Base-by-base conservation (phyloP, 2,113 vertebrate species). In the Semnopithecus entellus region DNA sequence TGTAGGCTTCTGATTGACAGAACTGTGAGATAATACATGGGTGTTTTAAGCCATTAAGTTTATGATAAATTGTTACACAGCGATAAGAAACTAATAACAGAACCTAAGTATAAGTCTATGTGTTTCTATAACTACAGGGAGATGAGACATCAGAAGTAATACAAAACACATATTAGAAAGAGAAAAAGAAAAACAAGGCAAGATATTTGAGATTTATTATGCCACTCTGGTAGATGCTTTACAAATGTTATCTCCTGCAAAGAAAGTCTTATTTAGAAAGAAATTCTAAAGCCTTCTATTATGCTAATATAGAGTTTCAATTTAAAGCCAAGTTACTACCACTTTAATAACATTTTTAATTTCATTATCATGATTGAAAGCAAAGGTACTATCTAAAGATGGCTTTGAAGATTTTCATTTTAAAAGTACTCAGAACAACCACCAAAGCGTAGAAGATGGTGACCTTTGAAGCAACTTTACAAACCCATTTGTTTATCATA, bases 71-170 rank as follows among this genome's bases (percentile, higher is more conserved):
- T 72, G 30, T 59, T 79, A 82, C 0, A 79, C 8, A 61, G 13
- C 40, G 85, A 76, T 22, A 64, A 76, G 96, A 97, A 70, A 90
- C 22, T 23, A 57, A 88, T 25, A 14, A 64, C 11, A 84, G 48
- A 90, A 23, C 12, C 78, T 1, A 82, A 16, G 40, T 30, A 87
- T 64, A 70, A 52, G 76, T 45, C n/a, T 38, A 66, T 55, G 17
- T 86, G 45, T 85, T 96, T 45, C 50, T 16, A 27, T 35, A 82
- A 81, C 35, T 72, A 79, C 16, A 7, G 66, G n/a, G 38, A 70
- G 84, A 66, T 88, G 35, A 75, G 20, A 57, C 40, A 87, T 83
- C 70, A 92, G 91, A 94, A 90, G 8, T 76, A 92, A 92, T 76
- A 78, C 0, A 76, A 43, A 50, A 57, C 2, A 50, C 14, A 32